Evolutionary conservation across 2,113 vertebrate genomes (phyloP).

Genomic region (Malaclemys terrapin): DNA sequence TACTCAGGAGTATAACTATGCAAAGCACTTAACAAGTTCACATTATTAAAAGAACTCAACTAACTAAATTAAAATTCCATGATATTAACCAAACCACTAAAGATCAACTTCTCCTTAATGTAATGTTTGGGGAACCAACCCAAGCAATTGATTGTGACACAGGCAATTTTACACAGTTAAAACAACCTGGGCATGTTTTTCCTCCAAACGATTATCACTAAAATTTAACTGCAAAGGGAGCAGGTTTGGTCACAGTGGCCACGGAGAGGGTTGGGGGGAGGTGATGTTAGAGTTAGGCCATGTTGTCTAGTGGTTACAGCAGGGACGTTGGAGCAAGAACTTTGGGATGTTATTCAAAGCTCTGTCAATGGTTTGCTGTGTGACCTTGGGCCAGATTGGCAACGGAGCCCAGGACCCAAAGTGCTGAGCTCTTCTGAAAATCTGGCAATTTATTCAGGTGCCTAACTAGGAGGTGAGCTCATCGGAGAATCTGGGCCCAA

Average conservation of each 20-base stretch:
- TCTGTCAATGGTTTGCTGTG: not conserved
- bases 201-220: not conserved
- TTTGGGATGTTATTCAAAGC: not conserved
- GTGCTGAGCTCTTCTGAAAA: not conserved
- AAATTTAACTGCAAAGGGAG: not conserved
- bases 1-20: constrained; percentile 69
- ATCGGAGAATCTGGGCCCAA: not conserved
- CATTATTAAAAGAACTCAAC: constrained; percentile 74
- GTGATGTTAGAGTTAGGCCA: not conserved
- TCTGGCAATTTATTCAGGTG: not conserved
- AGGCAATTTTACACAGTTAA: not conserved
- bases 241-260: too few species aligned
- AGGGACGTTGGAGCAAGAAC: not conserved
- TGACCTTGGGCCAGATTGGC: not conserved
- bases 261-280: accelerated
- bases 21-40: constrained; percentile 72
- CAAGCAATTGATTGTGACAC: accelerated
- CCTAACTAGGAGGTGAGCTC: not conserved
- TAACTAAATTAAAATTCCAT: constrained; percentile 69
- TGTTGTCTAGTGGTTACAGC: not conserved
- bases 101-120: not conserved
- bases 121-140: not conserved
- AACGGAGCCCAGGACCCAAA: not conserved
- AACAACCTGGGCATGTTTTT: too few species aligned
- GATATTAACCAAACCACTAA: not conserved